phyloP scores from a whole-genome alignment of 2,797 vertebrate genomes.

The Muscicapa striata region DNA sequence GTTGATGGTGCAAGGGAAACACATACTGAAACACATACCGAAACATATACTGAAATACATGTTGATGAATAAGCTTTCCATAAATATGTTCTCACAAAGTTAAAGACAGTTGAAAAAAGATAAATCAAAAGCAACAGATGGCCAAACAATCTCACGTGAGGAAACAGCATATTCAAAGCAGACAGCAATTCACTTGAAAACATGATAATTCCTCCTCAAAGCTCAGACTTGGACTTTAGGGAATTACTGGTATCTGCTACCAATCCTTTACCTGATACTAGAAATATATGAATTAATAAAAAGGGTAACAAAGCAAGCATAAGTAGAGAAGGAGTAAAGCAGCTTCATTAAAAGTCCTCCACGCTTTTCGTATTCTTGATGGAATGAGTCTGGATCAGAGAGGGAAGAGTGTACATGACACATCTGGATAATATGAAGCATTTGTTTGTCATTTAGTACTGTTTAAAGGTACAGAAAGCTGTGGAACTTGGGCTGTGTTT shows the following conservation, averaged over 20 bases:
- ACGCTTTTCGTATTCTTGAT: background rate
- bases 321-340: background rate
- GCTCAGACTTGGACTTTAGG: background rate
- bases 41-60: background rate
- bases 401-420: background rate
- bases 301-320: background rate
- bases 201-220: background rate
- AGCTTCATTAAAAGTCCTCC: background rate
- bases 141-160: slow-evolving; percentile 20
- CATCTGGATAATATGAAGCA: background rate
- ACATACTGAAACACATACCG: background rate
- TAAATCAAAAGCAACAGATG: slow-evolving; percentile 48
- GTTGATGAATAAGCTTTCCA: slow-evolving; percentile 16
- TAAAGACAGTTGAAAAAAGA: background rate
- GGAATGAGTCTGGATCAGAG: background rate
- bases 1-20: background rate
- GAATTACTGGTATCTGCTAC: background rate
- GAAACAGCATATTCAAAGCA: background rate
- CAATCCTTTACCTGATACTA: background rate
- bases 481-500: background rate
- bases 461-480: slow-evolving; percentile 5
- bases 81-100: background rate
- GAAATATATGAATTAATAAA: background rate
- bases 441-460: background rate
- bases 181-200: background rate